Percentiles rank a stretch among this genome's conserved stretches.
These are phyloP conservation scores for Drosophila kurseongensis DNA, from an alignment of 1,140 invertebrate species.

Conservation along the genomic window DNA sequence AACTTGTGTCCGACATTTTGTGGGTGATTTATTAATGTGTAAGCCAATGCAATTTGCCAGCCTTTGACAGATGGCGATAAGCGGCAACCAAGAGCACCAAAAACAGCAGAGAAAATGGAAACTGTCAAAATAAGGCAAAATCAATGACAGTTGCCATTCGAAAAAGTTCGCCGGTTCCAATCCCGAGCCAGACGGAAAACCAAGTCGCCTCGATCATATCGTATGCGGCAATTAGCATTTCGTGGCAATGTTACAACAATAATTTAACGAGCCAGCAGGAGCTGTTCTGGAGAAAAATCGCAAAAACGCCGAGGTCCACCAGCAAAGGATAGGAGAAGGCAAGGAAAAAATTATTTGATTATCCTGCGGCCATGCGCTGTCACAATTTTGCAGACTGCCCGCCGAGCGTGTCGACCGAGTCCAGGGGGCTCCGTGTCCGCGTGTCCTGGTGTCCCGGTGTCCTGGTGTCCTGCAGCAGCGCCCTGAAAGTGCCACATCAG, in stretches of 20 bases:
- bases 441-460: slow-evolving; percentile 1
- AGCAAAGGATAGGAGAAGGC: slow-evolving; percentile 3
- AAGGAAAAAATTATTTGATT: slow-evolving; percentile 80
- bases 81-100: slow-evolving; percentile 9
- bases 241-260: slow-evolving; percentile 80
- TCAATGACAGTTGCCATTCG: slow-evolving; percentile 76
- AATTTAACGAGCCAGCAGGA: slow-evolving; percentile 65
- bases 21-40: slow-evolving; percentile 63
- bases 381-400: slow-evolving; percentile 80
- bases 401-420: slow-evolving; percentile 60
- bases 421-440: slow-evolving; percentile 5
- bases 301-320: slow-evolving; percentile 39
- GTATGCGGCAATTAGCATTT: slow-evolving; percentile 78
- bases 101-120: slow-evolving; percentile 46
- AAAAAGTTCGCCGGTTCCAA: slow-evolving; percentile 53
- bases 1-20: slow-evolving; percentile 34
- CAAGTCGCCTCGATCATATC: slow-evolving; percentile 65
- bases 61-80: slow-evolving; percentile 69
- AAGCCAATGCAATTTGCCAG: slow-evolving; percentile 55
- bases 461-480: slow-evolving; percentile 25
- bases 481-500: slow-evolving; percentile 77
- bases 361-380: slow-evolving; percentile 82
- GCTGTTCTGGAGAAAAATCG: slow-evolving; percentile 24
- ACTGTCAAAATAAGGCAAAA: slow-evolving; percentile 66
- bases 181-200: slow-evolving; percentile 4